phyloP scores from a whole-genome alignment of 2,888 invertebrate genomes.

The Electrophaes corylata region DNA sequence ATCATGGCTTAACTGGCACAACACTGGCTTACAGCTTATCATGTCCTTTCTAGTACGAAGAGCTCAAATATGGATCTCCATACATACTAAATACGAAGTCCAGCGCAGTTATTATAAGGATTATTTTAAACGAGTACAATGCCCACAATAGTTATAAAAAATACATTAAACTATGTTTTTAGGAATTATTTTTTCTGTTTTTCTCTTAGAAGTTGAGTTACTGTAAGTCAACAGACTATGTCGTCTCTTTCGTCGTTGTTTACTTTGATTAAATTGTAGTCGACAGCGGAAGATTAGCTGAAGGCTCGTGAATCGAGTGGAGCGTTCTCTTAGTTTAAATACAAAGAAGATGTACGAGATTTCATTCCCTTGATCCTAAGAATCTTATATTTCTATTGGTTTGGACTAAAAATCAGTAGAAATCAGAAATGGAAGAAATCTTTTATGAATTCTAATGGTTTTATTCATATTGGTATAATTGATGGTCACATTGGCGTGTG shows the following conservation, averaged over 20 bases:
- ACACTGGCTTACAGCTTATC: no score
- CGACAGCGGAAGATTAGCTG: conserved; percentile 81
- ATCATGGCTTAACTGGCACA: no score
- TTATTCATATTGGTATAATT: background rate
- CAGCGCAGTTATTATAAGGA: no score
- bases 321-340: conserved; percentile 80
- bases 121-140: no score
- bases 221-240: conserved; percentile 14
- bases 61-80: no score
- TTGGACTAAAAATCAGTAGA: background rate
- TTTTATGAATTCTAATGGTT: background rate
- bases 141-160: no score
- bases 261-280: conserved; percentile 84
- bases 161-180: no score
- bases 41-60: no score
- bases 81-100: no score
- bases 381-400: background rate
- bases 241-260: conserved; percentile 68
- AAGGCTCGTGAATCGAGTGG: conserved; percentile 81
- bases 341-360: conserved; percentile 73
- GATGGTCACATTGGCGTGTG: no score
- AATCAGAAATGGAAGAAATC: background rate
- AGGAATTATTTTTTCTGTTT: background rate
- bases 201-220: background rate
- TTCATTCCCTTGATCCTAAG: conserved; percentile 51